Evolutionary conservation across 2,797 vertebrate genomes (phyloP), one percentile per base, ranked within the genome.

Genomic region (Cirrhinus molitorella): DNA sequence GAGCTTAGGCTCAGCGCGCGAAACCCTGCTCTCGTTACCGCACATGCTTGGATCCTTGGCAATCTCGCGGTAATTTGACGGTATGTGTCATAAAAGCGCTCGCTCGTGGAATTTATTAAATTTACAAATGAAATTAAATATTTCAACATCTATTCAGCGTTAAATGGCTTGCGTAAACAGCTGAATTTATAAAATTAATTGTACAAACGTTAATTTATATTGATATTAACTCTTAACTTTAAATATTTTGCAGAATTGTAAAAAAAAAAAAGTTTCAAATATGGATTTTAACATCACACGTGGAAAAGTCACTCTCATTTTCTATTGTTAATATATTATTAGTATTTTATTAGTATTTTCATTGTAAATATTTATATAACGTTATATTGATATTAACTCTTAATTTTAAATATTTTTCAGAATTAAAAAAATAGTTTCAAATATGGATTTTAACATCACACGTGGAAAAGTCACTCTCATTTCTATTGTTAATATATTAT

Each of bases 1-100:
- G 94, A 91, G 92, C 93, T 93, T 93, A 92, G 87, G 40, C 83
- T 90, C 91, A 96, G 95, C 95, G 95, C 95, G 95, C 95, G 95
- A 96, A 96, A 96, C 83, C 79, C 88, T 88, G 87, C 81, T 95
- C 95, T 95, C 95, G 95, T 93, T 91, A 91, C 81, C 77, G 79
- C 91, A 88, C 91, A 84, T 91, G 92, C 88, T 90, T 53, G 65
- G 55, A 55, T 59, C 45, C 19, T 73, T 3, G 2, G 34, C 83
- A 1, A 68, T 93, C 87, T 92, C 95, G 95, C 95, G 95, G 93
- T n/a, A 90, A 94, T 82, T 90, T 87, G 61, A 45, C 78, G 14
- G 17, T 1, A 37, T 13, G 4, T 8, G 49, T 23, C 61, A 72
- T 72, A 70, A 72, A 28, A 81, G 79, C 14, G 23, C 13, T 3